Conservation (phyloP, 2,888 invertebrate genomes). For the Drosophila sordidula region DNA sequence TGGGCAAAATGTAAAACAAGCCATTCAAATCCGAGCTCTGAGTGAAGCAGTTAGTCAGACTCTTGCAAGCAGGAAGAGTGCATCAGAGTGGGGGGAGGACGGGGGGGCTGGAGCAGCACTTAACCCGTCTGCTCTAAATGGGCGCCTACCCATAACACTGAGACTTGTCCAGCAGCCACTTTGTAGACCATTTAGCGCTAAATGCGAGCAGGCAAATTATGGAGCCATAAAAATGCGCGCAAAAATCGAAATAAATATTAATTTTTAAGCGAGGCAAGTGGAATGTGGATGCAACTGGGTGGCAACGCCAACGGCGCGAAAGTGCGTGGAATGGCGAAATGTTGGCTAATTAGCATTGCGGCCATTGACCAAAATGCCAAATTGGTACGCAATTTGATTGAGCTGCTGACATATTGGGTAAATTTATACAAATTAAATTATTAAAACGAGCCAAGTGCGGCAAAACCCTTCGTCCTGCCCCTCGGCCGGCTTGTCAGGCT, state of each 20-base stretch:
- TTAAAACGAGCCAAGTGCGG: slow-evolving; percentile 44
- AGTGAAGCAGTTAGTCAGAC: slow-evolving; percentile 31
- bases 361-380: slow-evolving; percentile 19
- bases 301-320: slow-evolving; percentile 25
- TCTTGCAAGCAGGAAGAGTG: not conserved
- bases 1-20: slow-evolving; percentile 58
- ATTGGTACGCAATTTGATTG: slow-evolving; percentile 60
- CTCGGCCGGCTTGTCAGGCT: slow-evolving; percentile 39
- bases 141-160: slow-evolving; percentile 64
- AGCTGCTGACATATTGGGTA: slow-evolving; percentile 69
- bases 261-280: slow-evolving; percentile 44
- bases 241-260: slow-evolving; percentile 63
- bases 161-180: slow-evolving; percentile 55
- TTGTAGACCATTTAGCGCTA: slow-evolving; percentile 68
- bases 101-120: slow-evolving; percentile 37
- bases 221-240: slow-evolving; percentile 50
- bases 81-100: not conserved
- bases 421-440: slow-evolving; percentile 80
- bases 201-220: slow-evolving; percentile 77
- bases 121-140: slow-evolving; percentile 42
- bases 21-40: slow-evolving; percentile 34
- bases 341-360: slow-evolving; percentile 46
- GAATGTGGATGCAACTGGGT: slow-evolving; percentile 34
- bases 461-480: not conserved
- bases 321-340: slow-evolving; percentile 35